phyloP scores from a whole-genome alignment of 2,113 vertebrate species.

The Passer montanus region DNA sequence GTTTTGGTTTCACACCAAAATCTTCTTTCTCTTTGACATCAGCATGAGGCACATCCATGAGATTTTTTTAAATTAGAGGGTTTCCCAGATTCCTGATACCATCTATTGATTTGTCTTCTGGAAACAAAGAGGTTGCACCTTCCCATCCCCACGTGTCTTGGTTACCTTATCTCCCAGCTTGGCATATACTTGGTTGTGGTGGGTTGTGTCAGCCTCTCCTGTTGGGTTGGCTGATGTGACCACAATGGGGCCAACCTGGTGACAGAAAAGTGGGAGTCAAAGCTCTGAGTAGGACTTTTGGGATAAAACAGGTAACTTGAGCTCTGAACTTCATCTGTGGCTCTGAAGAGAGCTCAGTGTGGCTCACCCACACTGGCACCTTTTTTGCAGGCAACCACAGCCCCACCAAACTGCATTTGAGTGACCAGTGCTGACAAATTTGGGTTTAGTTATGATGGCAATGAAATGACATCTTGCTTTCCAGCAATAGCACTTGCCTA shows the following conservation, averaged over 20 bases:
- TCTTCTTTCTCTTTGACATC: neutral
- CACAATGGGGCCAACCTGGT: slow-evolving; percentile 87
- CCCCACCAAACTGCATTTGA: neutral
- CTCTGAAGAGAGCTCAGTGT: neutral
- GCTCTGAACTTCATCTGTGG: neutral
- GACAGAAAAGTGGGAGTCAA: neutral
- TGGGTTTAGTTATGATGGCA: neutral
- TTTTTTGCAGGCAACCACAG: neutral
- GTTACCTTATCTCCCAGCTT: slow-evolving; percentile 87
- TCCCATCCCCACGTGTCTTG: neutral
- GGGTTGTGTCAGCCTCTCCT: slow-evolving; percentile 90
- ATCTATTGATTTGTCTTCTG: neutral
- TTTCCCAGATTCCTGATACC: neutral
- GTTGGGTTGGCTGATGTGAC: slow-evolving; percentile 91
- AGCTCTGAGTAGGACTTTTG: neutral
- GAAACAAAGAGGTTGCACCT: neutral
- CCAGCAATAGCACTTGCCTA: neutral
- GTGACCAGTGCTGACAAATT: neutral
- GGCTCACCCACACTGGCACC: neutral
- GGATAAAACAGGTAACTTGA: neutral
- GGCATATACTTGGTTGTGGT: slow-evolving; percentile 91
- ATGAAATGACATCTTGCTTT: neutral
- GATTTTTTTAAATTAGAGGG: neutral
- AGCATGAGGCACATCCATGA: rapidly evolving
- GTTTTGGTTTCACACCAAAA: neutral